Percentiles rank a stretch among this genome's conserved stretches.
Conservation (phyloP, 2,797 vertebrate species). For the Anguilla marmorata region DNA sequence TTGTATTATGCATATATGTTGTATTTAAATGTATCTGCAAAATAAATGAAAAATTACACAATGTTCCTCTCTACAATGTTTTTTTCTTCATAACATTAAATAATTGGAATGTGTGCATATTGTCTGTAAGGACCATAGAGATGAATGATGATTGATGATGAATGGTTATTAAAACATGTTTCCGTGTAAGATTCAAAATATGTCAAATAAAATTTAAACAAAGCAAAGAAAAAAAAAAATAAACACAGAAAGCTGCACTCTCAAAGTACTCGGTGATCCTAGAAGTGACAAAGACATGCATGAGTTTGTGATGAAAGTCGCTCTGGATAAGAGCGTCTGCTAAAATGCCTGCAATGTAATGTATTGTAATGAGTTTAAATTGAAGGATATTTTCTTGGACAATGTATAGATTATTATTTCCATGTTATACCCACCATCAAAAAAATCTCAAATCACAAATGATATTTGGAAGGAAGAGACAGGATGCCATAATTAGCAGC, state of each 20-base stretch:
- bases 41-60: slow-evolving; percentile 16
- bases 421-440: neutral
- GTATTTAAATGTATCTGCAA: neutral
- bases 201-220: neutral
- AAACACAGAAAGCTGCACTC: neutral
- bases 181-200: neutral
- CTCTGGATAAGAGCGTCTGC: too few relatives aligned
- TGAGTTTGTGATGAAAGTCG: too few relatives aligned
- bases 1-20: neutral
- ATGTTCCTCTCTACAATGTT: neutral
- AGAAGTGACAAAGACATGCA: neutral
- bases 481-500: too few relatives aligned
- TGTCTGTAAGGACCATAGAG: neutral
- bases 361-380: neutral
- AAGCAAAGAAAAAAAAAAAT: neutral
- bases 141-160: neutral
- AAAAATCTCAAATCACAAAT: neutral
- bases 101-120: neutral
- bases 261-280: neutral
- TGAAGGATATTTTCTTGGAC: neutral
- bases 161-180: too few relatives aligned
- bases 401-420: neutral
- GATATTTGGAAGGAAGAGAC: too few relatives aligned
- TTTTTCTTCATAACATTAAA: neutral
- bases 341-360: too few relatives aligned